Base-by-base conservation (phyloP, 2,797 vertebrate genomes). In the Ibycter americanus region DNA sequence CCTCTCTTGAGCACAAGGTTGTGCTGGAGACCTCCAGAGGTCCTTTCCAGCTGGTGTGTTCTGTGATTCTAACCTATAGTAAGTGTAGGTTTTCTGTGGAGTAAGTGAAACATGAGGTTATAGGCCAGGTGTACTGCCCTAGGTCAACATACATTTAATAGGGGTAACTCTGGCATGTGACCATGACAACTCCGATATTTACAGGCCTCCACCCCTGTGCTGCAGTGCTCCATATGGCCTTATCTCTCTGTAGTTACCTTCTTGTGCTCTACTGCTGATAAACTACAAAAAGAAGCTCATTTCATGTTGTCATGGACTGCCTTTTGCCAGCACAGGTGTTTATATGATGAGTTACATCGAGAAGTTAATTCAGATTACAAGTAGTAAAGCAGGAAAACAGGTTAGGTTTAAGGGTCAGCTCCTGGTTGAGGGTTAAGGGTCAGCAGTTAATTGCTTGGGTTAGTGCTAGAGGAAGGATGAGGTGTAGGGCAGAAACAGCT, bases 281-380 rank as follows among this genome's bases (percentile, higher is more conserved):
- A 71, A 34, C 38, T 36, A 18, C 46, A 34, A 38, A 27, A 63
- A 82, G 56, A 1, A 71, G 17, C 40, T 73, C 22, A 1, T 56
- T 44, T 22, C 27, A 0, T 12, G 44, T 40, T 47, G 9, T 26
- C 29, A 9, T 0, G 1, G 10, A n/a, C 56, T 52, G 49, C 42
- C 8, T 70, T 87, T 58, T 65, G 34, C 46, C 72, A 13, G 27
- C 61, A 23, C 22, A 6, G 31, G 26, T 26, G 27, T n/a, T 55
- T 17, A 15, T 19, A 11, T 31, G 34, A 25, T 32, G n/a, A 79
- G 23, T 65, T 40, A 11, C 4, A 55, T 6, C 32, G 55, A 9
- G 66, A 61, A 56, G 9, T 23, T 36, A 47, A 70, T 83, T 55
- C 22, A 14, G 26, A 4, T 54, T 40, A 4, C 15, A 46, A 31